These are phyloP conservation scores for Vespertilio murinus DNA, from an alignment of 2,797 vertebrate species.

Conservation along the genomic window DNA sequence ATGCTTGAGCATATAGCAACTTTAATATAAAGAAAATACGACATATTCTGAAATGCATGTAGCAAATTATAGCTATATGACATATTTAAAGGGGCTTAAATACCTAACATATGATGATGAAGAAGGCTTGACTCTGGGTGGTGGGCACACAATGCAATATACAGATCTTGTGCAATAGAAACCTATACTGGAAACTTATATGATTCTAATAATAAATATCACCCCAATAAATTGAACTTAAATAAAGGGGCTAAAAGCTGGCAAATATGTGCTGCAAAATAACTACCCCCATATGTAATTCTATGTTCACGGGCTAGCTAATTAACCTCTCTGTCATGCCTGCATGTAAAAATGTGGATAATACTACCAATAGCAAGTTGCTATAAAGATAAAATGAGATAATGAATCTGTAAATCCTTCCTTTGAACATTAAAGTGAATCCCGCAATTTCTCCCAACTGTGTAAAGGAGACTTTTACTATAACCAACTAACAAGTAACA, in stretches of 20 bases:
- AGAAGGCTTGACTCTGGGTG: neutral
- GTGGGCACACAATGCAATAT: neutral
- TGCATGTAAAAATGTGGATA: neutral
- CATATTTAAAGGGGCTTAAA: no score
- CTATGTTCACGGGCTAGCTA: neutral
- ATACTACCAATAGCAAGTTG: neutral
- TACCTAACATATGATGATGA: no score
- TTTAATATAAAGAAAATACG: neutral
- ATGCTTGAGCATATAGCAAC: no score
- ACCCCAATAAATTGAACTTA: neutral
- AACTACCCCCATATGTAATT: neutral
- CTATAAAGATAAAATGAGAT: conserved; percentile 32
- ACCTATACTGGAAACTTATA: neutral
- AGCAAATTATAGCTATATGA: neutral
- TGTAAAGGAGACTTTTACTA: neutral
- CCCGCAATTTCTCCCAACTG: neutral
- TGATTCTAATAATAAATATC: neutral
- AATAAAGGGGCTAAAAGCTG: neutral
- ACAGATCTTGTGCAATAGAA: neutral
- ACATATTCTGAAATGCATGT: neutral
- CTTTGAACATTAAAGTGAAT: neutral
- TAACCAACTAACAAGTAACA: neutral
- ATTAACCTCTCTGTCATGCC: conserved; percentile 18
- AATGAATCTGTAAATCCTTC: neutral
- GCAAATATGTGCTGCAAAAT: neutral